Conservation (phyloP, 2,113 vertebrate genomes). For the Tylochromis polylepis region DNA sequence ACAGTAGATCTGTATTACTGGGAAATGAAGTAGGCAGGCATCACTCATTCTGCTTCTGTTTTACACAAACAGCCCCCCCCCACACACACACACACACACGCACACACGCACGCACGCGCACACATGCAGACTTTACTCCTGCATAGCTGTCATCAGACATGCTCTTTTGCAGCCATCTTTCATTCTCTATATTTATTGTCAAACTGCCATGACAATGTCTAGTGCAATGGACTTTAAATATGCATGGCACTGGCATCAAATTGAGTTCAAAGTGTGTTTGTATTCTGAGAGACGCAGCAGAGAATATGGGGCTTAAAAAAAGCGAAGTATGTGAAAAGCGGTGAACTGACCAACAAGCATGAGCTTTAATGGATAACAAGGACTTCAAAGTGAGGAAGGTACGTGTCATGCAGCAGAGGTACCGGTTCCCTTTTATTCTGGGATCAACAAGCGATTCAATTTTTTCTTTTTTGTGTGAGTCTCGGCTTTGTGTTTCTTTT, state of each 20-base stretch:
- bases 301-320: neutral
- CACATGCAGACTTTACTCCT: neutral
- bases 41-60: constrained; percentile 44
- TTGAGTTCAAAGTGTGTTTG: constrained; percentile 24
- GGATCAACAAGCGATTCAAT: constrained; percentile 1
- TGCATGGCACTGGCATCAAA: constrained; percentile 20
- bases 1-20: neutral
- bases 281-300: neutral
- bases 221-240: constrained; percentile 32
- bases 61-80: neutral
- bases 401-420: neutral
- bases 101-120: neutral
- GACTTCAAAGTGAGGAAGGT: neutral
- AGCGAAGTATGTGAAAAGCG: neutral
- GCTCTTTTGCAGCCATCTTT: constrained; percentile 42
- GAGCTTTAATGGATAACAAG: neutral
- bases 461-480: neutral
- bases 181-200: constrained; percentile 26
- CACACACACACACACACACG: neutral
- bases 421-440: neutral
- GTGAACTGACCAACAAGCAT: neutral
- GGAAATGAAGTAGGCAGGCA: neutral
- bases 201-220: constrained; percentile 28
- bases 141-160: constrained; percentile 45
- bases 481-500: constrained; percentile 22